These are phyloP conservation scores for Pristionchus maxplancki DNA, from an alignment of 2,888 invertebrate genomes.

Conservation along the genomic window DNA sequence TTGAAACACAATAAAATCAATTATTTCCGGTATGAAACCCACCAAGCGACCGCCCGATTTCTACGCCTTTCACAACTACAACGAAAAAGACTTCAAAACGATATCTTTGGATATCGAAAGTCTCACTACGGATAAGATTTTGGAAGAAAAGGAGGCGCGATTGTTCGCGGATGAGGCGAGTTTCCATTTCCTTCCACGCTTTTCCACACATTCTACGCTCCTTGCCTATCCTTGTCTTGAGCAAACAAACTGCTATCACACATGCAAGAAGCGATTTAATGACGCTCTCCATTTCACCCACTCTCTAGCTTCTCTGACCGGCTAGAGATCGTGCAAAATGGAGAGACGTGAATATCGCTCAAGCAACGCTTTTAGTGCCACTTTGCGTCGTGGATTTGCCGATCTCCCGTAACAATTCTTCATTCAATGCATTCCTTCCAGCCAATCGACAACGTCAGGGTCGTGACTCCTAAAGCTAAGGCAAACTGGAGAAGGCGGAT, in stretches of 20 bases:
- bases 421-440: background rate
- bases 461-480: background rate
- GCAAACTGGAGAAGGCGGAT: background rate
- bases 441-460: background rate
- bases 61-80: constrained; percentile 35
- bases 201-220: background rate
- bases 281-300: background rate
- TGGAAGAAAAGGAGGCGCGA: background rate
- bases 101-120: constrained; percentile 3
- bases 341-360: too few species aligned
- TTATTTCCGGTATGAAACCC: constrained; percentile 37
- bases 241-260: background rate
- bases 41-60: constrained; percentile 11
- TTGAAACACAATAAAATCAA: too few species aligned
- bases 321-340: too few species aligned
- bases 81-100: constrained; percentile 33
- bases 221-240: background rate
- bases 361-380: background rate
- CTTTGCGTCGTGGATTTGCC: background rate
- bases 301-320: background rate
- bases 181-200: background rate
- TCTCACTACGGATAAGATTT: constrained; percentile 11
- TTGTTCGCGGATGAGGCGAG: background rate
- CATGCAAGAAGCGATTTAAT: background rate
- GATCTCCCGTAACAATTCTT: background rate